Percentiles rank a stretch among this genome's conserved stretches.
Conservation (phyloP, 2,797 vertebrate genomes). For the Halcyon chelicuti region DNA sequence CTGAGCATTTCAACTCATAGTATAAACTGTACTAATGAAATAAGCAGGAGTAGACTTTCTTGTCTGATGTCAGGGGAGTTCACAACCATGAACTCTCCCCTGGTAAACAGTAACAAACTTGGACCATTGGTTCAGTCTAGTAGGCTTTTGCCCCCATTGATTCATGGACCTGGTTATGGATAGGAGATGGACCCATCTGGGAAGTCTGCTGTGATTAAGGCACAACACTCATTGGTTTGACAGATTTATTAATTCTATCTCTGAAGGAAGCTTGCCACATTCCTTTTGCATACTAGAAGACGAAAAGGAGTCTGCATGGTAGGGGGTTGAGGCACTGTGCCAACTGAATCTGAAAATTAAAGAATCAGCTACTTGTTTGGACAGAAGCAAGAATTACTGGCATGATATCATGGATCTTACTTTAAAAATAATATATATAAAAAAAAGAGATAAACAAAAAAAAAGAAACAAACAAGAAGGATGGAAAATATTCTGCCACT, state of each 20-base stretch:
- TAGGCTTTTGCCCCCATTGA: rapidly evolving
- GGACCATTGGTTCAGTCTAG: background rate
- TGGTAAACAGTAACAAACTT: background rate
- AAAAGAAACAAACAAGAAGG: background rate
- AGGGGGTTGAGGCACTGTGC: background rate
- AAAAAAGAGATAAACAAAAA: background rate
- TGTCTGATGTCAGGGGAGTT: background rate
- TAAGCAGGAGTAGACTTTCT: background rate
- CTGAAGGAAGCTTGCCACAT: background rate
- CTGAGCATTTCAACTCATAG: background rate
- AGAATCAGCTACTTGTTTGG: background rate
- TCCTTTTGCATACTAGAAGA: background rate
- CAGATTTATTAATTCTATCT: conserved; percentile 1
- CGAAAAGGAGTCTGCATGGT: background rate
- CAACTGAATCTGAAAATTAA: background rate
- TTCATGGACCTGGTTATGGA: background rate
- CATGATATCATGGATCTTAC: background rate
- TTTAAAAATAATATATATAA: background rate
- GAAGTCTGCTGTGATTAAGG: background rate
- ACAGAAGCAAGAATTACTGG: background rate
- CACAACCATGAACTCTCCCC: background rate
- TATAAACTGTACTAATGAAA: background rate
- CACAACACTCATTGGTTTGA: background rate
- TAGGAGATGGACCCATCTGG: background rate
- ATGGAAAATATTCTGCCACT: background rate